A percentile compares a stretch with the other conserved stretches of the same genome.
phyloP scores from a whole-genome alignment of 2,888 invertebrate genomes.

The Agapostemon virescens region DNA sequence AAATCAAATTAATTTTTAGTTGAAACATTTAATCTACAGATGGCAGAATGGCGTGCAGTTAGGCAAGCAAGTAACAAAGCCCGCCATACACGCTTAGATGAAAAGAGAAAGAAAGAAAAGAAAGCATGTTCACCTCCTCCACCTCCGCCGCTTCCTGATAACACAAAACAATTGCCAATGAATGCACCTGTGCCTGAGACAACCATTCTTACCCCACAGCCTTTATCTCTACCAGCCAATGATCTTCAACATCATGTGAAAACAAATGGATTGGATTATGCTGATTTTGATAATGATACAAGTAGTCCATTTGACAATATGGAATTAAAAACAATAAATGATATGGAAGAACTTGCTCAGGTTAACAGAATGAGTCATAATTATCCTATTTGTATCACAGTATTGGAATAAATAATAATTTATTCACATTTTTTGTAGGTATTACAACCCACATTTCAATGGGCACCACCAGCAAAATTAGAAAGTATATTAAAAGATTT shows the following conservation, averaged over 20 bases:
- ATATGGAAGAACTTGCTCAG: constrained; percentile 93
- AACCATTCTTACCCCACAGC: constrained; percentile 80
- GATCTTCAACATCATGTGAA: constrained; percentile 73
- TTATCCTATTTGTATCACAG: neutral
- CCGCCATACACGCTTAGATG: constrained; percentile 83
- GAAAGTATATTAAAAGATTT: constrained; percentile 73
- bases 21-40: constrained; percentile 70
- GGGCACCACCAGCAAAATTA: constrained; percentile 72
- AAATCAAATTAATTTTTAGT: neutral
- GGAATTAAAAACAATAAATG: constrained; percentile 95
- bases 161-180: constrained; percentile 69
- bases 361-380: constrained; percentile 79
- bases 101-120: constrained; percentile 83
- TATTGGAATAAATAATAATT: neutral
- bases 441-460: constrained; percentile 75
- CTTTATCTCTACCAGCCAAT: constrained; percentile 72
- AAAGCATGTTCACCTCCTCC: constrained; percentile 74
- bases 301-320: constrained; percentile 96
- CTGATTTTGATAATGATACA: constrained; percentile 95
- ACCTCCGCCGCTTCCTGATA: constrained; percentile 83
- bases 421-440: constrained; percentile 66
- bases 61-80: constrained; percentile 85
- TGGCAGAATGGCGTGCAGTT: constrained; percentile 86
- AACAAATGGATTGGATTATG: constrained; percentile 80
- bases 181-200: constrained; percentile 79